Percentiles rank a stretch among this genome's conserved stretches.
phyloP scores from a whole-genome alignment of 2,113 vertebrate species.

The Trogon melanurus region DNA sequence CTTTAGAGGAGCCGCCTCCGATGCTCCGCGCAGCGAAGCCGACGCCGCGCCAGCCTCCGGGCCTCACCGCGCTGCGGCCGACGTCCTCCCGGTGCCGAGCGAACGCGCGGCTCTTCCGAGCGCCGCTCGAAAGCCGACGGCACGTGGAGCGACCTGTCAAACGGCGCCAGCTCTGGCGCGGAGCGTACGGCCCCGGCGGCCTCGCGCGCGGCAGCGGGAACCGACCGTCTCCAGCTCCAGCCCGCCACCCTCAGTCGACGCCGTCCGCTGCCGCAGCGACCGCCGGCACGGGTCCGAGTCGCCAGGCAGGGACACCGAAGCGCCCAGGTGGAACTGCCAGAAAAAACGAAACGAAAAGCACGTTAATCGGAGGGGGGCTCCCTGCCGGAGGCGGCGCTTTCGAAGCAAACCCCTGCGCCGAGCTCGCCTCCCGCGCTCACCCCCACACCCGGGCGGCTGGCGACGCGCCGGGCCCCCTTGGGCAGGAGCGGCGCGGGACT shows the following conservation, averaged over 20 bases:
- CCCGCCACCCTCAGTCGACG: not conserved
- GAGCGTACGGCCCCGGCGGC: not conserved
- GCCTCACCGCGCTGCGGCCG: not conserved
- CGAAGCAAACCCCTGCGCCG: not conserved
- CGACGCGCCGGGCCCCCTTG: not conserved
- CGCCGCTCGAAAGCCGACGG: not conserved
- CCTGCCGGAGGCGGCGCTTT: not conserved
- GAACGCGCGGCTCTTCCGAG: accelerated
- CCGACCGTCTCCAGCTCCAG: not conserved
- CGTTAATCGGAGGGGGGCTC: no score
- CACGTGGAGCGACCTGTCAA: accelerated
- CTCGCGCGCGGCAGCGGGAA: not conserved
- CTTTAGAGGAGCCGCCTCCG: accelerated
- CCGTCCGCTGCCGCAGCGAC: not conserved
- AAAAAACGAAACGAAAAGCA: not conserved
- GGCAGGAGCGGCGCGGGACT: not conserved
- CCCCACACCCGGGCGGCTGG: accelerated
- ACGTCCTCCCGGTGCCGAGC: accelerated
- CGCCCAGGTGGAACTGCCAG: not conserved
- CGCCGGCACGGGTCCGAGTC: not conserved
- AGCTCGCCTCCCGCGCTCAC: not conserved
- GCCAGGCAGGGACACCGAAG: not conserved
- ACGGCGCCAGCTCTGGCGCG: not conserved
- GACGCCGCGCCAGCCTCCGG: accelerated
- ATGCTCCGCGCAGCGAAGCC: not conserved